Conservation (phyloP, 1,140 invertebrate species). For the Cephus cinctus region DNA sequence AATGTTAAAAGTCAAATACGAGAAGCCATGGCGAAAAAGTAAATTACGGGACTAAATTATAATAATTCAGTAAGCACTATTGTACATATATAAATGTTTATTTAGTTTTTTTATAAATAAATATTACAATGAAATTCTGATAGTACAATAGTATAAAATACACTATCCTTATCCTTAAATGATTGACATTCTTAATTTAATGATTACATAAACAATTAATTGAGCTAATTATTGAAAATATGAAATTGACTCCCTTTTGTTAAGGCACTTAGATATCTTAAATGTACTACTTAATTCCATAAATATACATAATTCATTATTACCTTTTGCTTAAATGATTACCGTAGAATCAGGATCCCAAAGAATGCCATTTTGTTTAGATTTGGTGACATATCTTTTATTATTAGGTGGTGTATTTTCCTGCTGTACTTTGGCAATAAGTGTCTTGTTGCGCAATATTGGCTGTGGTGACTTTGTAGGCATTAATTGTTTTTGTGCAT, state of each 20-base stretch:
- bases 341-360: conserved; percentile 46
- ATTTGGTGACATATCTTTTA: conserved; percentile 24
- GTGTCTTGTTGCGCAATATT: conserved; percentile 25
- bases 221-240: no score
- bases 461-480: conserved; percentile 30
- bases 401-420: conserved; percentile 44
- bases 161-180: neutral
- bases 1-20: conserved; percentile 40
- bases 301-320: no score
- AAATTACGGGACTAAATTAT: neutral
- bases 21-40: conserved; percentile 31
- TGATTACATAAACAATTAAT: no score
- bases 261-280: neutral
- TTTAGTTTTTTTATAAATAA: conserved; percentile 21
- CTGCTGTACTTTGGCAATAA: conserved; percentile 28
- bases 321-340: conserved; percentile 36
- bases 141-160: conserved; percentile 3
- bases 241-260: no score
- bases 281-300: neutral
- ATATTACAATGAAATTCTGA: conserved; percentile 6
- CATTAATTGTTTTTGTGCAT: conserved; percentile 20
- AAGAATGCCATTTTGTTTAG: conserved; percentile 29
- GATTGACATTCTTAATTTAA: neutral
- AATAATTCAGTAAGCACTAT: conserved; percentile 8
- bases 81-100: conserved; percentile 9